phyloP scores from a whole-genome alignment of 2,113 vertebrate genomes.

The Scatophagus argus region DNA sequence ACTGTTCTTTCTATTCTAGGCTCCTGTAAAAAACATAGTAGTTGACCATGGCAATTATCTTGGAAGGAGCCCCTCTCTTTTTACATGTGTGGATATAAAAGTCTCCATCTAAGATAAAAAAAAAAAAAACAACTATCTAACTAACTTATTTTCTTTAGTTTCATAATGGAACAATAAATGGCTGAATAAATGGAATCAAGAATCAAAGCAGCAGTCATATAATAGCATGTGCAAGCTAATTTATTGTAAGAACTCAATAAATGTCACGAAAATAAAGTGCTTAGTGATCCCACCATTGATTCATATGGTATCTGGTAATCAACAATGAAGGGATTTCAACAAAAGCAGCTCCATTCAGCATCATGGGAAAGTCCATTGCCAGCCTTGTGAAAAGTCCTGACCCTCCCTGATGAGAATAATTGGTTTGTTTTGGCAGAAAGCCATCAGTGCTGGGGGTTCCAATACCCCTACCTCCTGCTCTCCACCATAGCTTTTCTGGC shows the following conservation, averaged over 20 bases:
- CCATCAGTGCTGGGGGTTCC: constrained; percentile 34
- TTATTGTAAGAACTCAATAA: not conserved
- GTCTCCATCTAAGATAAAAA: no score
- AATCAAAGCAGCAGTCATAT: not conserved
- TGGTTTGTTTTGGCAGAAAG: constrained; percentile 48
- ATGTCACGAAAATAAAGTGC: not conserved
- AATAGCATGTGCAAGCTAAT: not conserved
- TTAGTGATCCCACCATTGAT: not conserved
- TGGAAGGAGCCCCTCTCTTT: no score
- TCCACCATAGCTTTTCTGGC: constrained; percentile 32
- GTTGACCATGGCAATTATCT: no score
- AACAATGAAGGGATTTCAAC: not conserved
- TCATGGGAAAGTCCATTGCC: not conserved
- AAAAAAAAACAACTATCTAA: no score
- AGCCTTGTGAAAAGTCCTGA: constrained; percentile 10
- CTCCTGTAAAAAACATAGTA: no score
- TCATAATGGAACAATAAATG: no score
- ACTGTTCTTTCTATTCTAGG: no score
- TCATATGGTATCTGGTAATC: not conserved
- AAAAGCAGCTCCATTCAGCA: not conserved
- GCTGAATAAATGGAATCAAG: not conserved
- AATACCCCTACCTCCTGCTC: constrained; percentile 31
- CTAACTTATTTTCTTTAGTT: no score
- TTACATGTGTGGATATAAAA: no score
- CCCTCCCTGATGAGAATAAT: constrained; percentile 17